Evolutionary conservation across 2,888 invertebrate species (phyloP), one percentile per base, ranked within the genome.

Genomic region (Noctuana brunneofusca): DNA sequence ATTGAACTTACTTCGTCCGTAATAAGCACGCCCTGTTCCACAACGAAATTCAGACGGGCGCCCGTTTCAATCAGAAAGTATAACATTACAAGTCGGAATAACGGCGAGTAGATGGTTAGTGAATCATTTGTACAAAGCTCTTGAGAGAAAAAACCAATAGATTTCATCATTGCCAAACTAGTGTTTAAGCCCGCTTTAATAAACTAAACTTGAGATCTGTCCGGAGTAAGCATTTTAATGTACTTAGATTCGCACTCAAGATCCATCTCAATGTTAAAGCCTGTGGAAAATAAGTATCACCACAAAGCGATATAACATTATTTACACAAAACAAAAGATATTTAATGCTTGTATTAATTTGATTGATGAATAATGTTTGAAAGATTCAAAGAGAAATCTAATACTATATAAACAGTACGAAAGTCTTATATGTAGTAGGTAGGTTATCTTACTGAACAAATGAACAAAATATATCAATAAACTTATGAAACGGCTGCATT

Each of bases 1-100:
- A 90, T 89, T 88, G 89, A 86, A 86, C 83, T 84, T 79, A 84
- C 83, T 86, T 80, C 77, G 80, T 78, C 79, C 79, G 83, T 86
- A 84, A 85, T 87, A 88, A 85, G 83, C 81, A 83, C 76, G 75
- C 75, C 74, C 69, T 76, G 73, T 76, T 80, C 70, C 69, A 71
- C 71, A 71, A 70, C 68, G 73, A 80, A 78, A 75, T 79, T 80
- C 72, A 72, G 74, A 72, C 76, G 70, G 75, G 69, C 68, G 75
- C 73, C 43, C 70, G 68, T 80, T 80, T 78, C 75, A 75, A 81
- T 80, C 75, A 74, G 73, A 76, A 75, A 78, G 80, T 83, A 77
- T 75, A 76, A 27, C 52, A 27, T 52, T 52, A 30, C 67, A 65
- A 57, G 68, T 71, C 68, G 70, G 72, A 72, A 72, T 69, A 68